Percentiles rank a stretch among this genome's conserved stretches.
Evolutionary conservation across 2,888 invertebrate genomes (phyloP).

Genomic region (Axea sp.): DNA sequence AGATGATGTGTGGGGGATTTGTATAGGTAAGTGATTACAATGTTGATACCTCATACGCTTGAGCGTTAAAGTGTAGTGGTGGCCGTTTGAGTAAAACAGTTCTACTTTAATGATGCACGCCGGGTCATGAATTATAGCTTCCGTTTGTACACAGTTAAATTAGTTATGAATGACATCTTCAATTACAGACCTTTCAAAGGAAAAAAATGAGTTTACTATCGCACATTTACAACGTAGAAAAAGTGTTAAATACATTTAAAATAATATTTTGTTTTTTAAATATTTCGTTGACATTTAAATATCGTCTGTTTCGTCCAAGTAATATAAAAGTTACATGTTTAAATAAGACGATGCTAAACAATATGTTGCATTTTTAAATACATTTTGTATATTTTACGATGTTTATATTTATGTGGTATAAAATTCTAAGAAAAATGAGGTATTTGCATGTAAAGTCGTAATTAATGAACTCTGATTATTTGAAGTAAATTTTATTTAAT

Average conservation of each 20-base stretch:
- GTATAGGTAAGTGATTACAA: too few species aligned
- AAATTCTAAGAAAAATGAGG: not conserved
- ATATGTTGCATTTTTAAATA: too few species aligned
- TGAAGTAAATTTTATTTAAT: slow-evolving; percentile 23
- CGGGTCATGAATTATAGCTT: slow-evolving; percentile 27
- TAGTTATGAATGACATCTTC: slow-evolving; percentile 40
- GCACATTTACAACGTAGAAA: not conserved
- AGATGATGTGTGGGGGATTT: too few species aligned
- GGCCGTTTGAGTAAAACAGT: too few species aligned
- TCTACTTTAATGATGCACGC: too few species aligned
- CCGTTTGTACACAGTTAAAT: slow-evolving; percentile 29
- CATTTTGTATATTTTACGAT: slow-evolving; percentile 4
- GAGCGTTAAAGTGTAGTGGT: too few species aligned
- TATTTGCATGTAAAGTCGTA: slow-evolving; percentile 7
- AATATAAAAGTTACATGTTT: too few species aligned
- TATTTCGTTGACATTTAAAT: too few species aligned
- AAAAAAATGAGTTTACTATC: not conserved
- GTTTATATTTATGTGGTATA: not conserved
- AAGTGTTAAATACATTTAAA: too few species aligned
- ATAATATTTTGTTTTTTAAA: not conserved
- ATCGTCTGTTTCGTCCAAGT: too few species aligned
- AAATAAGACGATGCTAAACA: too few species aligned
- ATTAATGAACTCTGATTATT: slow-evolving; percentile 11
- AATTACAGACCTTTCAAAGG: slow-evolving; percentile 12
- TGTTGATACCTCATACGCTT: too few species aligned